Evolutionary conservation across 2,888 invertebrate genomes (phyloP).

Genomic region (Nudaria mundana): DNA sequence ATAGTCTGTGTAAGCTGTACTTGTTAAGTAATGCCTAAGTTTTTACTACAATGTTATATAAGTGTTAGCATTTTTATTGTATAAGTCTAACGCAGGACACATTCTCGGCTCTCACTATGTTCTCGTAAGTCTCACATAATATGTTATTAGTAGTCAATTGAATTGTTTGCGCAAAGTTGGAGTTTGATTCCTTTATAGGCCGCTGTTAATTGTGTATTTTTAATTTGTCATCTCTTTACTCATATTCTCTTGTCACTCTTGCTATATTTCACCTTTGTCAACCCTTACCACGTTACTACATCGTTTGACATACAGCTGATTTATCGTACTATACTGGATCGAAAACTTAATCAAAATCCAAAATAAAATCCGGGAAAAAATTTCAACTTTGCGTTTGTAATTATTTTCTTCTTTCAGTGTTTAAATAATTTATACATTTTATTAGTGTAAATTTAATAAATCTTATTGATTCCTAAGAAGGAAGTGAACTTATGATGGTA

Average conservation of each 20-base stretch:
- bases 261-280: too few relatives aligned
- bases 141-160: slow-evolving; percentile 23
- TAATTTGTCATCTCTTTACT: background rate
- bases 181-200: too few relatives aligned
- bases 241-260: too few relatives aligned
- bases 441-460: slow-evolving; percentile 43
- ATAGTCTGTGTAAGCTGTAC: slow-evolving; percentile 64
- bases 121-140: slow-evolving; percentile 30
- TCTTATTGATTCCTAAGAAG: slow-evolving; percentile 40
- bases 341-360: too few relatives aligned
- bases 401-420: slow-evolving; percentile 53
- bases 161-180: slow-evolving; percentile 35
- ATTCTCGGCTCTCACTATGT: slow-evolving; percentile 49
- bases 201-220: too few relatives aligned
- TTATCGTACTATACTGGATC: too few relatives aligned
- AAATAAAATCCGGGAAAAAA: too few relatives aligned
- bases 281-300: too few relatives aligned
- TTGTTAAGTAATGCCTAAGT: slow-evolving; percentile 77
- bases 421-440: slow-evolving; percentile 55
- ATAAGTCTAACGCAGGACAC: slow-evolving; percentile 67
- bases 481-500: slow-evolving; percentile 47
- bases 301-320: too few relatives aligned
- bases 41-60: slow-evolving; percentile 71
- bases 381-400: slow-evolving; percentile 32
- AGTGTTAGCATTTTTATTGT: slow-evolving; percentile 73